Conservation (phyloP, 2,797 vertebrate genomes). For the Pachyuromys duprasi region DNA sequence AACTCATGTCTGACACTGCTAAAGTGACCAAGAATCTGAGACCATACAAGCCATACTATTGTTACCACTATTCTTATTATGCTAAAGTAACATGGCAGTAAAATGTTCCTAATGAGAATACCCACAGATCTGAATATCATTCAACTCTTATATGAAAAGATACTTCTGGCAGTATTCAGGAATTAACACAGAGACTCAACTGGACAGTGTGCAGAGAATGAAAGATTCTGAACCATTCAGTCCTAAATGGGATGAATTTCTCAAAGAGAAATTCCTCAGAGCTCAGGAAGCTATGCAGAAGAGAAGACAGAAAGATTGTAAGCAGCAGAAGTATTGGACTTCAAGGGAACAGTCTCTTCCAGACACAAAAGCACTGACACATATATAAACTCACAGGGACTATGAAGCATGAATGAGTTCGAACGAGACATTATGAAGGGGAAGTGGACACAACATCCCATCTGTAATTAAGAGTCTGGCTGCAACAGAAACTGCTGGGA, state of each 20-base stretch:
- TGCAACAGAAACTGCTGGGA: not conserved
- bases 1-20: not conserved
- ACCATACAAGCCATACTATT: not conserved
- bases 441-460: not conserved
- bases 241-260: not conserved
- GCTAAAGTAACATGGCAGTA: not conserved
- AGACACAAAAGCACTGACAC: not conserved
- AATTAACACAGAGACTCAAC: not conserved
- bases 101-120: not conserved
- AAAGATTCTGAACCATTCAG: not conserved
- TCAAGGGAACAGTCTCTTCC: not conserved
- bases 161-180: not conserved
- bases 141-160: not conserved
- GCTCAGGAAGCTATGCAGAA: not conserved
- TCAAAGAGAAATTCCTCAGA: not conserved
- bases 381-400: not conserved
- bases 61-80: not conserved
- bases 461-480: not conserved
- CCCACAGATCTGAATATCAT: not conserved
- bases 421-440: not conserved
- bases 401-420: not conserved
- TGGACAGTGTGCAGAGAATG: not conserved
- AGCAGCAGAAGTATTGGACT: not conserved
- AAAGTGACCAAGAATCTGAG: too few relatives aligned
- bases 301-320: not conserved